Base-by-base conservation (phyloP, 92 coral and sea anemone genomes). In the Palythoa caribaeorum region DNA sequence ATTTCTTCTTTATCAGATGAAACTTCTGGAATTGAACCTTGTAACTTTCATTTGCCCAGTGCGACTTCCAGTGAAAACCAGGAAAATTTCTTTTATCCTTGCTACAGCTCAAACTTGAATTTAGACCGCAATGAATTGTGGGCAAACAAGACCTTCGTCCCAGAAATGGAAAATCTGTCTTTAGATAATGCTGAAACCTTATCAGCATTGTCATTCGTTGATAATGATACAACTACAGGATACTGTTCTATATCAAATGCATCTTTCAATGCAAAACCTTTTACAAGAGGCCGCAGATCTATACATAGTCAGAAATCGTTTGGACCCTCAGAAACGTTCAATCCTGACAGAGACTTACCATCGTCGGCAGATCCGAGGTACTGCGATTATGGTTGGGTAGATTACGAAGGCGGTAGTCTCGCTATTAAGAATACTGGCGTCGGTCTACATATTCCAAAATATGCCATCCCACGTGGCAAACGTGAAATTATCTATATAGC, bases 361-460 rank as follows among this genome's bases (percentile, higher is more conserved):
- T 21, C 70, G 10, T 78, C 83, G 11, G 83, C 83, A 9, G 83
- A 78, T 55, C 83, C 83, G 50, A 36, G 48, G 21, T 78, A 78
- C 21, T 78, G 83, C 11, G 83, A 78, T 8, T 78, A 78, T 57
- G 83, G 83, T 20, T 35, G 65, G 39, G 74, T 83, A 44, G 87
- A 83, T 51, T 28, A 66, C 73, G 20, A 4, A 63, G 87, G 87
- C 20, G 87, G 87, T 13, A 28, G 75, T 38, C 47, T 83, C 38
- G 38, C 59, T 3, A 83, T 83, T 51, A 37, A 40, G 74, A 47
- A 65, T 35, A 83, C 87, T 39, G 87, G 87, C 15, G 87, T 83
- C 8, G 44, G 62, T 36, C 53, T 83, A 35, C 44, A 66, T 20
- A 71, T 83, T 66, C 77, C 87, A 5, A n/a, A 8, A 52, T 40